Evolutionary conservation across 2,113 vertebrate species (phyloP), one percentile per base, ranked within the genome.

Genomic region (Chamaetylas fuelleborni): DNA sequence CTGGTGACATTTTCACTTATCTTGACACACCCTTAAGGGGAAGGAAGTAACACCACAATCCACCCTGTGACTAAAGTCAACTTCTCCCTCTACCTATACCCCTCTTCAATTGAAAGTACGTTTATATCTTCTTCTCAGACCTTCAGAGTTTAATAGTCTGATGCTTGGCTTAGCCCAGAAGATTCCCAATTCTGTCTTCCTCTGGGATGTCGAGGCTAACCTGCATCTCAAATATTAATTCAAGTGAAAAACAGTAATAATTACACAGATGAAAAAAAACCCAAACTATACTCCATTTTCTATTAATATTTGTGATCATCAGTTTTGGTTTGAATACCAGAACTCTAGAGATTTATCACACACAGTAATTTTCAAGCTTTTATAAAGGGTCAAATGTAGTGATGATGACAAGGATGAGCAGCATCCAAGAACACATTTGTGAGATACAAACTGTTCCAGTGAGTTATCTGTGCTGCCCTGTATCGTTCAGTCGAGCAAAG

Each of bases 351-450:
- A 42, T 58, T 50, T 77, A 43, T 65, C 54, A 43, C 40, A 69
- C 40, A 8, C 24, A 73, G 20, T 16, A 77, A 34, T 81, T 87
- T 84, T 56, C 15, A 81, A 57, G 23, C 54, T 65, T 64, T 70
- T 51, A 19, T 53, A 70, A 73, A 61, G 16, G 25, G 18, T 54
- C 34, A 70, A 54, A 78, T 0, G 0, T 47, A 40, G 56, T 4
- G 2, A 19, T 45, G 51, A 60, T 74, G 56, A 12, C 23, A 54
- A 43, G 20, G 28, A 50, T 45, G 34, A 66, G 33, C 1, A 4
- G 54, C 53, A 67, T 15, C 13, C 16, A 67, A 64, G 51, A 71
- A 53, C 0, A 0, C 2, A 2, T 69, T 81, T 70, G 19, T 61
- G 33, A 70, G 50, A 24, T 16, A 45, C 22, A 61, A 36, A 19